Evolutionary conservation across 1,140 invertebrate genomes (phyloP), one percentile per base, ranked within the genome.

Genomic region (Orchesella cincta): DNA sequence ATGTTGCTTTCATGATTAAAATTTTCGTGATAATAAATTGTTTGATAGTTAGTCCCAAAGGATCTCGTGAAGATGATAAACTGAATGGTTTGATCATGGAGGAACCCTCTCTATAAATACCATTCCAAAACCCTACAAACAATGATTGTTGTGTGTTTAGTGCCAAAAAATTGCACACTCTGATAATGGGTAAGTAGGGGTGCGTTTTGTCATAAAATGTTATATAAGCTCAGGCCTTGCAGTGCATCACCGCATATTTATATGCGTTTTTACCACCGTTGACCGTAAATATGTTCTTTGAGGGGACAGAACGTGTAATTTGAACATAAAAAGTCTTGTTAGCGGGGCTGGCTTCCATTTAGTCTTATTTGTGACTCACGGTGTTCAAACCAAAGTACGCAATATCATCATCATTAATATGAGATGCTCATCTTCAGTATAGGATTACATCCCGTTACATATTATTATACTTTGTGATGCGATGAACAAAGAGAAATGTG

Each of bases 281-380:
- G n/a, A 14, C 54, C 12, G 26, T 23, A 57, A 23, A 57, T 8
- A 57, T 5, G 14, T 57, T 8, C 8, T 8, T 14, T 57, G 54
- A 57, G 14, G 14, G 54, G 54, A 26, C 26, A 14, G n/a, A n/a
- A n/a, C n/a, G n/a, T n/a, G 54, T 16, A 23, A 57, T 5, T 57
- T 16, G 23, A 18, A 14, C 54, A 57, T 26, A 57, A 26, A n/a
- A n/a, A 57, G 12, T 23, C 39, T 46, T 57, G 54, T 57, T 57
- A 57, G 3, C 54, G 23, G 23, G 39, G 5, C 5, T 18, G 39
- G 18, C 39, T 46, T 46, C 39, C 39, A 46, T 46, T n/a, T 46
- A 57, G 54, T 57, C 54, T 57, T 23, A 57, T 57, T 46, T 46
- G 20, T 46, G 39, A 57, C 12, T 57, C n/a, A n/a, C n/a, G 54